phyloP scores from a whole-genome alignment of 2,113 vertebrate genomes.

The Chaenogobius annularis region DNA sequence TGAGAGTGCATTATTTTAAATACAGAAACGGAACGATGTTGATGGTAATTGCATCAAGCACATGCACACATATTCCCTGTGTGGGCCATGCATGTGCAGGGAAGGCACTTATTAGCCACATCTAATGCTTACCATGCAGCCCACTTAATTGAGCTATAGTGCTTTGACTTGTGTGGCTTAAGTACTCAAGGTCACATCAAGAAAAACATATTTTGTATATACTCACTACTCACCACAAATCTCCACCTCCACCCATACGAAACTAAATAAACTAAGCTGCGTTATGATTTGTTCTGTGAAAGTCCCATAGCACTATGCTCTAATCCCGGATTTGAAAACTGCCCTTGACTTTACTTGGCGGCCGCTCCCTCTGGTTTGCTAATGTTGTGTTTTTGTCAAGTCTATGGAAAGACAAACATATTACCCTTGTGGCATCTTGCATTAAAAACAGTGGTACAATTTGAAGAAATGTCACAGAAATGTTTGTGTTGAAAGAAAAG shows the following conservation, averaged over 20 bases:
- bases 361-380: background rate
- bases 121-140: slow-evolving; percentile 13
- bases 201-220: background rate
- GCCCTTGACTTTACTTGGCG: background rate
- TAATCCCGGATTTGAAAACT: slow-evolving; percentile 2
- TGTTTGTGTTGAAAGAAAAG: too few species aligned
- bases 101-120: slow-evolving; percentile 14
- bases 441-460: background rate
- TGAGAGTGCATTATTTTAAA: slow-evolving; percentile 17
- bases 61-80: background rate
- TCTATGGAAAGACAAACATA: background rate
- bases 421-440: background rate
- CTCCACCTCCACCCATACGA: background rate
- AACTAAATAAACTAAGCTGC: background rate
- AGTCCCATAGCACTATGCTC: background rate
- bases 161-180: slow-evolving; percentile 25
- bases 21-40: slow-evolving; percentile 17
- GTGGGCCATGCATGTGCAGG: slow-evolving; percentile 8
- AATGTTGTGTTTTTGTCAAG: background rate
- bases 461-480: background rate
- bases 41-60: slow-evolving; percentile 20
- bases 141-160: slow-evolving; percentile 20
- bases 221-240: background rate
- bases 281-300: background rate
- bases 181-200: slow-evolving; percentile 2